These are phyloP conservation scores for Folsomia candida DNA, from an alignment of 2,888 invertebrate species.

Conservation along the genomic window DNA sequence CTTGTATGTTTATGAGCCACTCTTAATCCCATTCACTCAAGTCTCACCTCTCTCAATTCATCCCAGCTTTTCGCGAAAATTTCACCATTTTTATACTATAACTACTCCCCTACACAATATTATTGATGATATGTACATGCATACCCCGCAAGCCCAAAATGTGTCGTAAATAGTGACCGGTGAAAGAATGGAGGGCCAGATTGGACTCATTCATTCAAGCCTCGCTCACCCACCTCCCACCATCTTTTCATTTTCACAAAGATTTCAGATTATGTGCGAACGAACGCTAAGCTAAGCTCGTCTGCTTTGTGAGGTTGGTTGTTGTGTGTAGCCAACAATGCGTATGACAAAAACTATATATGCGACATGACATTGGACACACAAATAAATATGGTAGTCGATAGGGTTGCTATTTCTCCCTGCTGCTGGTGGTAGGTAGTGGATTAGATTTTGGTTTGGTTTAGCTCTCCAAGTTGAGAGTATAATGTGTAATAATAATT, in stretches of 20 bases:
- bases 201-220: background rate
- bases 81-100: no score
- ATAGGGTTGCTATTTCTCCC: background rate
- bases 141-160: no score
- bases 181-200: background rate
- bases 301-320: background rate
- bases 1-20: slow-evolving; percentile 12
- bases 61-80: background rate
- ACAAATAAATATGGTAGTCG: no score
- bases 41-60: background rate
- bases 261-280: background rate
- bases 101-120: no score
- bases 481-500: background rate
- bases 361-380: no score
- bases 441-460: background rate
- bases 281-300: background rate
- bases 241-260: background rate
- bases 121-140: no score
- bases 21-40: slow-evolving; percentile 17
- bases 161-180: background rate
- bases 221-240: background rate
- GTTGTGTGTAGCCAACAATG: background rate
- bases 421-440: background rate
- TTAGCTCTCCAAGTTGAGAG: background rate
- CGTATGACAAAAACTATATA: background rate